These are phyloP conservation scores for Zeuzera pyrina DNA, from an alignment of 2,888 invertebrate species.

Conservation along the genomic window DNA sequence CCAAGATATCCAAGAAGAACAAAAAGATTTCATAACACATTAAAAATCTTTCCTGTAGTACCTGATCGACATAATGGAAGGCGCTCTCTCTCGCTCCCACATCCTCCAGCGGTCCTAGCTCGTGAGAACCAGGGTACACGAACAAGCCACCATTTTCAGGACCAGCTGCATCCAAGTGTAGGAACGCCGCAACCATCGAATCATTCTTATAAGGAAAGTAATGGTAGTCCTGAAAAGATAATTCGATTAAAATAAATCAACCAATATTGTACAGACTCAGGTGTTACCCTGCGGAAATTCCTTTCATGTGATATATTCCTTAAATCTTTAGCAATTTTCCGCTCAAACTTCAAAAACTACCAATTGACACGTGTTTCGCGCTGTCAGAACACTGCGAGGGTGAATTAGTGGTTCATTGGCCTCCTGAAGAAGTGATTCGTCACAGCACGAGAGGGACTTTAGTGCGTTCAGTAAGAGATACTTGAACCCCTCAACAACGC, in stretches of 20 bases:
- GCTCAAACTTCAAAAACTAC: too few relatives aligned
- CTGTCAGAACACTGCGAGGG: conserved; percentile 1
- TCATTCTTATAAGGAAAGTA: conserved; percentile 74
- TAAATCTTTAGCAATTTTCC: too few relatives aligned
- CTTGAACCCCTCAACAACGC: too few relatives aligned
- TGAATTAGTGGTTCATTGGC: background rate
- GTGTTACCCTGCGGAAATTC: too few relatives aligned
- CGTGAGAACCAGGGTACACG: conserved; percentile 74
- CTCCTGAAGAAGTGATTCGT: background rate
- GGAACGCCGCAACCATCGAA: conserved; percentile 72
- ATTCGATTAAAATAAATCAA: too few relatives aligned
- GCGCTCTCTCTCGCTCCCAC: conserved; percentile 51
- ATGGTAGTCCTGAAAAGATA: conserved; percentile 63
- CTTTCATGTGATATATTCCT: too few relatives aligned
- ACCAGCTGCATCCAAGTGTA: conserved; percentile 70
- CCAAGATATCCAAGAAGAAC: too few relatives aligned
- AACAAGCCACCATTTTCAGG: conserved; percentile 73
- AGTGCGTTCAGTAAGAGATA: background rate
- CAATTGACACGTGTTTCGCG: too few relatives aligned
- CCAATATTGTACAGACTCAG: too few relatives aligned
- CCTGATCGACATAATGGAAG: conserved; percentile 65
- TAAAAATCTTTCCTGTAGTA: conserved; percentile 16
- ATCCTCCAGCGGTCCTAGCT: conserved; percentile 69
- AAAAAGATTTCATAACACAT: too few relatives aligned
- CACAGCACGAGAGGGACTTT: too few relatives aligned